Base-by-base conservation (phyloP, 1,140 invertebrate genomes). In the Brachionus plicatilis region DNA sequence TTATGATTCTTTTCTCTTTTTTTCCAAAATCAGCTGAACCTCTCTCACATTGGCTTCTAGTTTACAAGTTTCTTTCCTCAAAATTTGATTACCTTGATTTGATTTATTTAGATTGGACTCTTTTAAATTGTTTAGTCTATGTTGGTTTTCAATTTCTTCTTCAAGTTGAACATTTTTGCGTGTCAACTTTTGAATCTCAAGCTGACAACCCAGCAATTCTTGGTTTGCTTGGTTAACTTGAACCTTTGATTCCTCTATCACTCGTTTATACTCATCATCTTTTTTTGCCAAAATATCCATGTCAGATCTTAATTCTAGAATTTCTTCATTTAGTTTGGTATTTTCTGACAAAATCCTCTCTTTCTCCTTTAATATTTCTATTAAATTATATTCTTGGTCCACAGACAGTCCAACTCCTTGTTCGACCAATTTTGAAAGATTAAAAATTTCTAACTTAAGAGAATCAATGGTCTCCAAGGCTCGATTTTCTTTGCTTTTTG, bases 401-500 rank as follows among this genome's bases (percentile, higher is more conserved):
- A 85, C 87, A 3, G 88, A 87, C 0, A 90, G 86, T 60, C 89
- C 89, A 78, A 89, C 88, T 37, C 89, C 89, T 85, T 89, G 88
- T 80, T 90, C 89, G 8, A 90, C 88, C 3, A 89, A 86, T 83
- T 89, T 89, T 66, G 88, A 89, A n/a, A 91, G 85, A 85, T 90
- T 89, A 9, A 87, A 86, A 82, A 91, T 90, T 85, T 91, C 90
- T 80, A 87, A 85, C 86, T 90, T 90, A 41, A 91, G 85, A 29
- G 87, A 87, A 83, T 90, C 88, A 37, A 90, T 89, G n/a, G 90
- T 89, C 85, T 90, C 89, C 68, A 88, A 88, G 37, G 89, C 89
- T 56, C 88, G 85, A 33, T 88, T 87, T 86, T 91, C 90, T 85
- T 90, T 89, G 78, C 91, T 89, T 82, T 91, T 89, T 20, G 89